Conservation (phyloP, 2,888 invertebrate species). For the Catotricha subobsoleta region DNA sequence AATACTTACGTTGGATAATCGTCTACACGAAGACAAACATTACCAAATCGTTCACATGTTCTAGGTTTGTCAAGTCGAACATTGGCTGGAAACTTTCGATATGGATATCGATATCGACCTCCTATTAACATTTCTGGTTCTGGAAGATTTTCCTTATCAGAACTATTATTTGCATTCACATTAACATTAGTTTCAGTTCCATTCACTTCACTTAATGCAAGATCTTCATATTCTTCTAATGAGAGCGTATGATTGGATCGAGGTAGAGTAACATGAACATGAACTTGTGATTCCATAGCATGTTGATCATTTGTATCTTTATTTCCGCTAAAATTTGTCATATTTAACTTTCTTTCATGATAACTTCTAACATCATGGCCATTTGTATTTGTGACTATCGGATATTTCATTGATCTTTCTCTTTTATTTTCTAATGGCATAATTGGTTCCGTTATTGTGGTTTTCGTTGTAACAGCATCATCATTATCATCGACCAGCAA, state of each 20-base stretch:
- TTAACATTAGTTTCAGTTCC: constrained; percentile 15
- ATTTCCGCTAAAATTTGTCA: constrained; percentile 8
- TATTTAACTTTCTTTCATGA: constrained; percentile 11
- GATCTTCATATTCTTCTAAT: constrained; percentile 18
- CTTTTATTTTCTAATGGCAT: background rate
- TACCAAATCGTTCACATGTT: constrained; percentile 46
- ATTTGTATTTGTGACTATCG: background rate
- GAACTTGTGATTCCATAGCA: constrained; percentile 8
- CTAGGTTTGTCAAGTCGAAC: constrained; percentile 17
- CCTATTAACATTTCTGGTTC: constrained; percentile 24
- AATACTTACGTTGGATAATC: constrained; percentile 60
- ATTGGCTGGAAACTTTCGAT: constrained; percentile 19
- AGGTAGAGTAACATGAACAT: constrained; percentile 6
- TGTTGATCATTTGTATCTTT: constrained; percentile 7
- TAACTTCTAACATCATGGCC: constrained; percentile 4
- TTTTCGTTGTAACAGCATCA: constrained; percentile 2
- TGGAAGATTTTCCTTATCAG: constrained; percentile 16
- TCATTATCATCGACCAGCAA: constrained; percentile 3
- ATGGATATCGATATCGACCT: constrained; percentile 21
- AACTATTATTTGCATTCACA: constrained; percentile 8
- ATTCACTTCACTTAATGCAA: constrained; percentile 25
- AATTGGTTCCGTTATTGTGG: background rate
- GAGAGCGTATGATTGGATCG: constrained; percentile 2
- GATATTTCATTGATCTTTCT: background rate
- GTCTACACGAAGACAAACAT: constrained; percentile 51